Evolutionary conservation across 2,797 vertebrate species (phyloP).

Genomic region (Channa striata): DNA sequence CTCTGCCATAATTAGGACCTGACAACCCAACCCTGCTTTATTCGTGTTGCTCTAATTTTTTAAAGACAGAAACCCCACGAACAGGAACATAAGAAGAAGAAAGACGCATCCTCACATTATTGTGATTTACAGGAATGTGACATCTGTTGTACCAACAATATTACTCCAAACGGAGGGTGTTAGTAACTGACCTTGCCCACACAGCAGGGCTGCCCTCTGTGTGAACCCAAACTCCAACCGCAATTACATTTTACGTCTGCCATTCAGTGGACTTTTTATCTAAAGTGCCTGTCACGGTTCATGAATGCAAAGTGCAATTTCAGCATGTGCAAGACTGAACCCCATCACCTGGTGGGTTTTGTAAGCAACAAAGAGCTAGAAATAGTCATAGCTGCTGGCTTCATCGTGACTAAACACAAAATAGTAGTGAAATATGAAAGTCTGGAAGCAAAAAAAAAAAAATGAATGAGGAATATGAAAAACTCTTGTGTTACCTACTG

Average conservation of each 20-base stretch:
- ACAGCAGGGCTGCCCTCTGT: slow-evolving; percentile 33
- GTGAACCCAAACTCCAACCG: slow-evolving; percentile 45
- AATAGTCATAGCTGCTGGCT: not conserved
- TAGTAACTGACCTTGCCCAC: slow-evolving; percentile 11
- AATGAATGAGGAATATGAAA: slow-evolving; percentile 7
- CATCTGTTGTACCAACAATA: slow-evolving; percentile 23
- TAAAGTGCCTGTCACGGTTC: not conserved
- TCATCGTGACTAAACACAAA: not conserved
- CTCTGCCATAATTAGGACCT: too few relatives aligned
- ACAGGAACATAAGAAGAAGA: slow-evolving; percentile 16
- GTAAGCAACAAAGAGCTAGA: not conserved
- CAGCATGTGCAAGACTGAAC: not conserved
- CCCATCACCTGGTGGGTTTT: slow-evolving; percentile 1
- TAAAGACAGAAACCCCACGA: slow-evolving; percentile 6
- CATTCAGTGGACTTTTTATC: slow-evolving; percentile 31
- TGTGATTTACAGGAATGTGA: slow-evolving; percentile 34
- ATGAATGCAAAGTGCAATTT: not conserved
- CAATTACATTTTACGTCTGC: slow-evolving; percentile 21
- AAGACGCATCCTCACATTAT: slow-evolving; percentile 10
- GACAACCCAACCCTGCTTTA: slow-evolving; percentile 1
- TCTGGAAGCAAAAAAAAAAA: not conserved
- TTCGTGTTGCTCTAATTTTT: not conserved
- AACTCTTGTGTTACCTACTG: not conserved
- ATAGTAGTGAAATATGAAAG: not conserved
- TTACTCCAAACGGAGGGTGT: slow-evolving; percentile 34